Conservation (phyloP, 2,888 invertebrate genomes). For the Drosophila neutralis region DNA sequence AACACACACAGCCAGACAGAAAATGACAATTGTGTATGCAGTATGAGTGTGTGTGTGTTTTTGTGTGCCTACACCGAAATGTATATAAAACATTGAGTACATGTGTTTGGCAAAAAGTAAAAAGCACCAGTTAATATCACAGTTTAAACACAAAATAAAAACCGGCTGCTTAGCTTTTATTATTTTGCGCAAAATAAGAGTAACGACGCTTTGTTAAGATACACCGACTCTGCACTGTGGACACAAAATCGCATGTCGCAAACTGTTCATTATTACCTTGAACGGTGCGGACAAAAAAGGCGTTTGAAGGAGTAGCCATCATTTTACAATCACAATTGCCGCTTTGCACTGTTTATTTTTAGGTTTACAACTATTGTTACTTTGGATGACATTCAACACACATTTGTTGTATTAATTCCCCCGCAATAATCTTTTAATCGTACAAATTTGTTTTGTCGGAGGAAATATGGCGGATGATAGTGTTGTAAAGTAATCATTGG, state of each 20-base stretch:
- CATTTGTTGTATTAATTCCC: slow-evolving; percentile 36
- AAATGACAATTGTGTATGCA: slow-evolving; percentile 51
- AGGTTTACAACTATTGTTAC: slow-evolving; percentile 18
- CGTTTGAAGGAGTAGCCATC: slow-evolving; percentile 42
- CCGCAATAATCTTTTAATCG: slow-evolving; percentile 61
- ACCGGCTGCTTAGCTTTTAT: slow-evolving; percentile 10
- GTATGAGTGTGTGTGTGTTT: slow-evolving; percentile 10
- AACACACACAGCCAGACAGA: slow-evolving; percentile 22
- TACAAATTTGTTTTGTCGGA: slow-evolving; percentile 72
- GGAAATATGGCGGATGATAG: slow-evolving; percentile 75
- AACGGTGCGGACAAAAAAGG: slow-evolving; percentile 47
- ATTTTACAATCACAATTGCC: slow-evolving; percentile 5
- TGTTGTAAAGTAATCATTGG: slow-evolving; percentile 48
- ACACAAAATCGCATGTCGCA: slow-evolving; percentile 58
- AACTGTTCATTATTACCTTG: slow-evolving; percentile 71
- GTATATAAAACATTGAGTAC: slow-evolving; percentile 35
- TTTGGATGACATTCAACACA: slow-evolving; percentile 29
- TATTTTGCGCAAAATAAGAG: slow-evolving; percentile 12
- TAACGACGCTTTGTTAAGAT: slow-evolving; percentile 10
- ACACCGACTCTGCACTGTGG: slow-evolving; percentile 44
- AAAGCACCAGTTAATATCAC: not conserved
- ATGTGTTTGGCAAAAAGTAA: slow-evolving; percentile 19
- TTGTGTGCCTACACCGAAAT: slow-evolving; percentile 25
- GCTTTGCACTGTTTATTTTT: slow-evolving; percentile 18
- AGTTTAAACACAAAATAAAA: not conserved